Evolutionary conservation across 1,140 invertebrate species (phyloP), one percentile per base, ranked within the genome.

Genomic region (Atopsyche davidsoni): DNA sequence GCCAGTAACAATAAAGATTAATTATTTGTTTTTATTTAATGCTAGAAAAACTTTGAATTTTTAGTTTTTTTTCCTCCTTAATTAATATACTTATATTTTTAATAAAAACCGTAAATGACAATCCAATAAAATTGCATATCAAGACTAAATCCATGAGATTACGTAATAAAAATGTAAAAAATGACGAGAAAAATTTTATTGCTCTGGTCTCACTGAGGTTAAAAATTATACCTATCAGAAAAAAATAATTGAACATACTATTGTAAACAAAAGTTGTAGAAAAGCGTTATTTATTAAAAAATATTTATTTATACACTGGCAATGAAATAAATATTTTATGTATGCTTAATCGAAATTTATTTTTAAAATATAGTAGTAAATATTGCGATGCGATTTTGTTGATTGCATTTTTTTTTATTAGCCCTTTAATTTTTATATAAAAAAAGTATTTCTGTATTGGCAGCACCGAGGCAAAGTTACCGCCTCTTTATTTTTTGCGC

Each of bases 161-260:
- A n/a, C n/a, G 32, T 49, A 14, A 21, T 11, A 1, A 28, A 4
- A 28, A 13, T 36, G 19, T 24, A 47, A 38, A 47, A 39, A 10
- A 21, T 17, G 13, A 1, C 14, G 32, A 21, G 18, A 18, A n/a
- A 38, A 36, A 34, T 19, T 24, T 23, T 35, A 21, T 38, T 14
- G 35, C 32, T 11, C 46, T n/a, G n/a, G 28, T 9, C 9, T 31
- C n/a, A n/a, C 28, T n/a, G n/a, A 31, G 9, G 9, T n/a, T 9
- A 31, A 31, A 9, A 9, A 31, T 19, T n/a, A 16, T 40, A 40
- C 3, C 17, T 40, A 21, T 40, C 13, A 3, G 9, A 14, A 17
- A 40, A 21, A 14, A n/a, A 40, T 40, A 21, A n/a, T 23, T 6
- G 3, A 21, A 40, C 18, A 40, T 16, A 40, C 19, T 40, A 34